These are phyloP conservation scores for Paralichthys olivaceus DNA, from an alignment of 2,113 vertebrate genomes.

Conservation along the genomic window DNA sequence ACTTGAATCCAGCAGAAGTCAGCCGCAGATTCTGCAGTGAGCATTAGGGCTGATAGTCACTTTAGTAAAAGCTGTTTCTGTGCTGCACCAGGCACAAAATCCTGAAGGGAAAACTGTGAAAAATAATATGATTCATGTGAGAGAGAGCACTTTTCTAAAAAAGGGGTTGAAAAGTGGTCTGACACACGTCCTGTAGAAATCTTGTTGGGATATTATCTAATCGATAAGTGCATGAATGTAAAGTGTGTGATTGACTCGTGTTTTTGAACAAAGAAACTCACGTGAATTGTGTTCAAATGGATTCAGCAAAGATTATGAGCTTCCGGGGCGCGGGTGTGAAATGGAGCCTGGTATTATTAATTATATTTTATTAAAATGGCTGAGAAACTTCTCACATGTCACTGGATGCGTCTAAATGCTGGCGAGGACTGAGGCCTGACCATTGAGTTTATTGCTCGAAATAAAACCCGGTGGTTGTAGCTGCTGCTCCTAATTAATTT, in stretches of 20 bases:
- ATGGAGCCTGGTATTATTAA: not conserved
- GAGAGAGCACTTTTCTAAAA: not conserved
- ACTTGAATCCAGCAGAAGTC: too few relatives aligned
- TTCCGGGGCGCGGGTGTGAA: not conserved
- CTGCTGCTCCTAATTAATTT: not conserved
- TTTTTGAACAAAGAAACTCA: too few relatives aligned
- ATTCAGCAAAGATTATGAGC: too few relatives aligned
- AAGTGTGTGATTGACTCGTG: too few relatives aligned
- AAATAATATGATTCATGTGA: not conserved
- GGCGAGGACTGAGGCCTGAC: not conserved
- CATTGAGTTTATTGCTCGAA: not conserved
- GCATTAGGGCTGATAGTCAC: not conserved
- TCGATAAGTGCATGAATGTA: too few relatives aligned
- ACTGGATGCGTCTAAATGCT: not conserved
- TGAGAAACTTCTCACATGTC: not conserved
- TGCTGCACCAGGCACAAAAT: not conserved
- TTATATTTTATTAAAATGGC: not conserved
- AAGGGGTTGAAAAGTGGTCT: too few relatives aligned
- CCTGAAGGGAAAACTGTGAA: not conserved
- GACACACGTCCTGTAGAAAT: too few relatives aligned
- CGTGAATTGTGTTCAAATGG: too few relatives aligned
- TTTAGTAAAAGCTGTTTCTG: not conserved
- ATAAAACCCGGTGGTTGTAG: not conserved
- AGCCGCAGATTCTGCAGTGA: not conserved
- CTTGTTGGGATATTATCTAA: too few relatives aligned